A percentile compares a stretch with the other conserved stretches of the same genome.
These are phyloP conservation scores for Habropoda laboriosa DNA, from an alignment of 1,140 invertebrate species.

Conservation along the genomic window DNA sequence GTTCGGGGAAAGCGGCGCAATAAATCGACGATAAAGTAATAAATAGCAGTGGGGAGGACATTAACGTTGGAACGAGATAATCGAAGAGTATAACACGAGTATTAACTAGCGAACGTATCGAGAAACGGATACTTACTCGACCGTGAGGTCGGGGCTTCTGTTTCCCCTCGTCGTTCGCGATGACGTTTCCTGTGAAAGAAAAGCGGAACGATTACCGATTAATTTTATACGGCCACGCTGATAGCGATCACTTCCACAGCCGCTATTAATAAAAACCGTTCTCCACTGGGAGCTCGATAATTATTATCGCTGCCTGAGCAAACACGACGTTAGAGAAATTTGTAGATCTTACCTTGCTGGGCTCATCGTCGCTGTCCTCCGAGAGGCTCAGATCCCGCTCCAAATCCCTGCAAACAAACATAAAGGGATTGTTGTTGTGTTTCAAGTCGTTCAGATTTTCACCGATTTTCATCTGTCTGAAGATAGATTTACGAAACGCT, in stretches of 20 bases:
- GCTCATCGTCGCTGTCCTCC: slow-evolving; percentile 84
- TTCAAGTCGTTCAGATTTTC: no score
- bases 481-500: not conserved
- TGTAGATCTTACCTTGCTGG: slow-evolving; percentile 63
- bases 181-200: slow-evolving; percentile 58
- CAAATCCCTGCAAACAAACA: slow-evolving; percentile 80
- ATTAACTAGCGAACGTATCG: slow-evolving; percentile 1
- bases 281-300: no score
- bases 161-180: slow-evolving; percentile 66
- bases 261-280: not conserved
- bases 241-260: not conserved
- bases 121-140: slow-evolving; percentile 72
- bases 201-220: slow-evolving; percentile 26
- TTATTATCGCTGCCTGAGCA: no score
- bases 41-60: not conserved
- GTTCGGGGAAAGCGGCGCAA: not conserved
- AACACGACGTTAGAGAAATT: no score
- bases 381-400: slow-evolving; percentile 84
- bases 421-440: no score
- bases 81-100: not conserved
- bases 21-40: not conserved
- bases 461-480: no score
- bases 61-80: not conserved
- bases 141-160: slow-evolving; percentile 71
- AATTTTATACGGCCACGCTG: not conserved